Evolutionary conservation across 1,140 invertebrate genomes (phyloP).

Genomic region (Mycetomoellerius zeteki): DNA sequence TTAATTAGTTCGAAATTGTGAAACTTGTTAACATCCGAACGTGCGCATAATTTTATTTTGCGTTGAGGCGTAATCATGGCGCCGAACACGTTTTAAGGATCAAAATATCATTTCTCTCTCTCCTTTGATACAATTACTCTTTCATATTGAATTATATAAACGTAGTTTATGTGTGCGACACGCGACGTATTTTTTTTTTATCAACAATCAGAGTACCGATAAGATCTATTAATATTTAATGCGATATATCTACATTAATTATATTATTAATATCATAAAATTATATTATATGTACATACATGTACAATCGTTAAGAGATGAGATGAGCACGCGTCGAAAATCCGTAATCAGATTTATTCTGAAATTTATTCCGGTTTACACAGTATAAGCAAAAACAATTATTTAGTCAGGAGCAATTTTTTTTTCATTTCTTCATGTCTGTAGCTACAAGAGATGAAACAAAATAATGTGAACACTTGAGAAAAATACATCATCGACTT

Average conservation of each 20-base stretch:
- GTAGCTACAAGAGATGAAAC: too few species aligned
- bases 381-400: background rate
- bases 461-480: too few species aligned
- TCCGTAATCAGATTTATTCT: background rate
- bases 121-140: background rate
- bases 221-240: background rate
- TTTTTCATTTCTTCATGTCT: background rate
- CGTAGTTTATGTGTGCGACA: too few species aligned
- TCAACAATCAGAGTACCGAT: background rate
- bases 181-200: background rate
- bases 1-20: background rate
- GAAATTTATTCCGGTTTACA: background rate
- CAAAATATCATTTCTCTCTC: constrained; percentile 28
- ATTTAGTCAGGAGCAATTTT: background rate
- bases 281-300: background rate
- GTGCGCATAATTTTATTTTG: background rate
- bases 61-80: background rate
- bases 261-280: background rate
- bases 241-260: background rate
- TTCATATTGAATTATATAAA: background rate
- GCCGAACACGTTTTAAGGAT: constrained; percentile 9
- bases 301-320: background rate
- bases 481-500: too few species aligned
- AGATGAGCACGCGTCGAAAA: background rate
- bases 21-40: background rate